Conservation (phyloP, 2,113 vertebrate species). For the Rousettus leschenaultii region DNA sequence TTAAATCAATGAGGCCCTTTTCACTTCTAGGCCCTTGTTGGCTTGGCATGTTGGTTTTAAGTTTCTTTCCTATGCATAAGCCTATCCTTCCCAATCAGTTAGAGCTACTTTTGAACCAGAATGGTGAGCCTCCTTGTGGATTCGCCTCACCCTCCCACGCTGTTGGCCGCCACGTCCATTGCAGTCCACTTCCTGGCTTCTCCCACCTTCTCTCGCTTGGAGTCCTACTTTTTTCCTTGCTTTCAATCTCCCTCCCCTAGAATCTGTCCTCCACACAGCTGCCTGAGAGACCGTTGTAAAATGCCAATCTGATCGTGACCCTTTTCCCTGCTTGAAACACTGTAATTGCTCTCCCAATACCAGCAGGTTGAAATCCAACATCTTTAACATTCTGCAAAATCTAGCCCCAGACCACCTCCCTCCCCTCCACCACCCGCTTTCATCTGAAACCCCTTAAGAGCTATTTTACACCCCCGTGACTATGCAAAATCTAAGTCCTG, state of each 20-base stretch:
- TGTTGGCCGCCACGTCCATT: background rate
- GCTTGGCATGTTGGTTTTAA: background rate
- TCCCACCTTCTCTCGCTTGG: background rate
- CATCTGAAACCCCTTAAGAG: background rate
- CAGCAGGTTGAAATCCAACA: background rate
- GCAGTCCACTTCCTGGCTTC: background rate
- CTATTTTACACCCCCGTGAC: fast-evolving
- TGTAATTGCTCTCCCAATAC: background rate
- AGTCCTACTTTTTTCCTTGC: background rate
- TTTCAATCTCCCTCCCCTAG: background rate
- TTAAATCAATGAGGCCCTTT: background rate
- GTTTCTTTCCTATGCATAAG: background rate
- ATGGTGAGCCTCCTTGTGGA: no score
- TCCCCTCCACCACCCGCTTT: background rate
- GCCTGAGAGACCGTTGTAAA: background rate
- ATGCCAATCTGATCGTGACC: background rate
- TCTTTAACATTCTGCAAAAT: background rate
- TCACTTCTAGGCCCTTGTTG: background rate
- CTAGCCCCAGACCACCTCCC: background rate
- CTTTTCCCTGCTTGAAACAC: background rate
- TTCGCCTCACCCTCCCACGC: background rate
- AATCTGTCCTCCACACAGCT: background rate
- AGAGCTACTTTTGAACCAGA: background rate
- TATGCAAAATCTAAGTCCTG: background rate
- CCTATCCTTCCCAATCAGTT: background rate